phyloP scores from a whole-genome alignment of 2,888 invertebrate genomes.

The Drosophila lutescens region DNA sequence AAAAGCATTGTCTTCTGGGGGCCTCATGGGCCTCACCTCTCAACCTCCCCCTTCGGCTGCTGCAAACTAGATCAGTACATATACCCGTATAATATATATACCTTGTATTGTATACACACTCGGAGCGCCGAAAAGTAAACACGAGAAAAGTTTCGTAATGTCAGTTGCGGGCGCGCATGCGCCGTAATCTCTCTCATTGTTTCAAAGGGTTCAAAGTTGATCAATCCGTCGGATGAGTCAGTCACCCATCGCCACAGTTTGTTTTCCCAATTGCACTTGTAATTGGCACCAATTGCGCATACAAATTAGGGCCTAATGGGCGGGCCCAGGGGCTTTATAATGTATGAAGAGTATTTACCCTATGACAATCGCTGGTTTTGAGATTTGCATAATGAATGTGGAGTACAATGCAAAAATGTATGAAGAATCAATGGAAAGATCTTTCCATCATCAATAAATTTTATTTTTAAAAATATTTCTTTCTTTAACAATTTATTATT shows the following conservation, averaged over 20 bases:
- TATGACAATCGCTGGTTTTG: not conserved
- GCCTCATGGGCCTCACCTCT: conserved; percentile 5
- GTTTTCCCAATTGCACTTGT: conserved; percentile 54
- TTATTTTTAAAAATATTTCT: no score
- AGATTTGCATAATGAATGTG: not conserved
- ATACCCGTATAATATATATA: not conserved
- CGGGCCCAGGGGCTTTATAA: conserved; percentile 4
- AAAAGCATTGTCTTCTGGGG: conserved; percentile 73
- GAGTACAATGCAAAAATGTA: not conserved
- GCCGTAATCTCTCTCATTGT: conserved; percentile 54
- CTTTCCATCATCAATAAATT: no score
- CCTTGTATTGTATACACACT: conserved; percentile 1
- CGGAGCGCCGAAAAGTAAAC: conserved; percentile 53
- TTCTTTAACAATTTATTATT: no score
- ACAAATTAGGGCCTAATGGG: conserved; percentile 45
- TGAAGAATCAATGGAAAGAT: not conserved
- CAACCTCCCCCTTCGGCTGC: conserved; percentile 10
- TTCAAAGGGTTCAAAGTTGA: conserved; percentile 73
- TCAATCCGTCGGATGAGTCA: conserved; percentile 51
- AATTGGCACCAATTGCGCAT: conserved; percentile 46
- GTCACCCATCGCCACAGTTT: conserved; percentile 51
- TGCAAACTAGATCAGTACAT: conserved; percentile 70
- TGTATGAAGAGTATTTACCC: conserved; percentile 2
- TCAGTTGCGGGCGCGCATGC: conserved; percentile 61
- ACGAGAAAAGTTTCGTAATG: conserved; percentile 68